These are phyloP conservation scores for Protonemura montana DNA, from an alignment of 2,888 invertebrate genomes.

Conservation along the genomic window DNA sequence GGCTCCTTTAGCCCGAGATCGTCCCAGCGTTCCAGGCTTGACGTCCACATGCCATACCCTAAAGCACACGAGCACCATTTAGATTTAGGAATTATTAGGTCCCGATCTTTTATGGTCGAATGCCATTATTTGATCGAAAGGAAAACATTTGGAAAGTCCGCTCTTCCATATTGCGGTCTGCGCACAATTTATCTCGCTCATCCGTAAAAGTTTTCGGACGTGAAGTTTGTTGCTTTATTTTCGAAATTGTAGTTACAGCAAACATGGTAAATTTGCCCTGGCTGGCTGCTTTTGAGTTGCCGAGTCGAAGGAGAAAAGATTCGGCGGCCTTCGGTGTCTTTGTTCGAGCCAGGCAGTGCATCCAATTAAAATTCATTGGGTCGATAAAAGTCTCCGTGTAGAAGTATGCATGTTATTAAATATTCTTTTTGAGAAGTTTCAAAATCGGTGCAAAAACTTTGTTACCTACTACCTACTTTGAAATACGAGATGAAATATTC, in stretches of 20 bases:
- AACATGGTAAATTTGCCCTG: no score
- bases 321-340: no score
- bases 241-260: no score
- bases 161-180: not conserved
- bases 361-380: not conserved
- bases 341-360: no score
- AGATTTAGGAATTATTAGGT: slow-evolving; percentile 35
- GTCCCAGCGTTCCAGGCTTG: not conserved
- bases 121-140: slow-evolving; percentile 20
- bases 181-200: not conserved
- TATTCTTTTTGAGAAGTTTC: not conserved
- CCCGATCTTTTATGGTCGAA: slow-evolving; percentile 24
- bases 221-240: no score
- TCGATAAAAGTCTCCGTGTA: no score
- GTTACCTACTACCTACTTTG: not conserved
- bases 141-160: slow-evolving; percentile 21
- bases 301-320: no score
- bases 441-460: not conserved
- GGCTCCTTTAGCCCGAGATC: not conserved
- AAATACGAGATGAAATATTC: not conserved
- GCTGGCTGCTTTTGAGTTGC: no score
- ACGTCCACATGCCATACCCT: slow-evolving; percentile 21
- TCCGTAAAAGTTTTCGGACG: not conserved
- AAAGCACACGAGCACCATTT: slow-evolving; percentile 35
- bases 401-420: not conserved